These are phyloP conservation scores for Argyresthia goedartella DNA, from an alignment of 2,888 invertebrate species.

Conservation along the genomic window DNA sequence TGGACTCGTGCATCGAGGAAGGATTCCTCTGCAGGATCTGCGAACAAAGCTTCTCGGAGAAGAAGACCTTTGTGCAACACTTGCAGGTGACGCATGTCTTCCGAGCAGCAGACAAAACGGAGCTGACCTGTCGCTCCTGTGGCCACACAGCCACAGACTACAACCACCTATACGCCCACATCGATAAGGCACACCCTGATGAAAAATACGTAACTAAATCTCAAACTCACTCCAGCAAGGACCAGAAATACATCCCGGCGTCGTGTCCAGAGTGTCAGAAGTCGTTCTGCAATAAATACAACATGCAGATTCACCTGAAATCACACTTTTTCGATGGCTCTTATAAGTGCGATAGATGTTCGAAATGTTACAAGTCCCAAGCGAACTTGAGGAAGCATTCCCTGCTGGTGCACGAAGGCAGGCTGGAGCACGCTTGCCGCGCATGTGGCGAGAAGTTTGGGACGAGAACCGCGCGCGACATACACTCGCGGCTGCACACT, in stretches of 20 bases:
- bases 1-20: slow-evolving; percentile 22
- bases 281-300: slow-evolving; percentile 58
- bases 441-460: slow-evolving; percentile 63
- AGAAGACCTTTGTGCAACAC: slow-evolving; percentile 30
- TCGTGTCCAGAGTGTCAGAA: slow-evolving; percentile 60
- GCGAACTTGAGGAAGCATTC: slow-evolving; percentile 53
- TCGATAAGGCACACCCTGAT: slow-evolving; percentile 17
- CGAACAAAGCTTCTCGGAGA: slow-evolving; percentile 19
- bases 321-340: slow-evolving; percentile 27
- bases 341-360: slow-evolving; percentile 52
- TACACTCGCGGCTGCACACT: slow-evolving; percentile 51
- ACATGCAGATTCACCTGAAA: slow-evolving; percentile 55
- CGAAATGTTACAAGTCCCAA: slow-evolving; percentile 47
- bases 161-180: slow-evolving; percentile 20
- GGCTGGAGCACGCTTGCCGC: slow-evolving; percentile 44
- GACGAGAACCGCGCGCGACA: slow-evolving; percentile 39
- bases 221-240: slow-evolving; percentile 17
- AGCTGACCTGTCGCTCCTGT: slow-evolving; percentile 27
- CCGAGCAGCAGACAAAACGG: slow-evolving; percentile 5
- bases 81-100: slow-evolving; percentile 27
- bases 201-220: slow-evolving; percentile 7
- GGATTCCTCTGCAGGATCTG: slow-evolving; percentile 29
- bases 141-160: slow-evolving; percentile 19
- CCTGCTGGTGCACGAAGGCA: slow-evolving; percentile 47
- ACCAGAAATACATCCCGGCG: slow-evolving; percentile 44